phyloP scores from a whole-genome alignment of 2,888 invertebrate species.

The Augiades crinisus region DNA sequence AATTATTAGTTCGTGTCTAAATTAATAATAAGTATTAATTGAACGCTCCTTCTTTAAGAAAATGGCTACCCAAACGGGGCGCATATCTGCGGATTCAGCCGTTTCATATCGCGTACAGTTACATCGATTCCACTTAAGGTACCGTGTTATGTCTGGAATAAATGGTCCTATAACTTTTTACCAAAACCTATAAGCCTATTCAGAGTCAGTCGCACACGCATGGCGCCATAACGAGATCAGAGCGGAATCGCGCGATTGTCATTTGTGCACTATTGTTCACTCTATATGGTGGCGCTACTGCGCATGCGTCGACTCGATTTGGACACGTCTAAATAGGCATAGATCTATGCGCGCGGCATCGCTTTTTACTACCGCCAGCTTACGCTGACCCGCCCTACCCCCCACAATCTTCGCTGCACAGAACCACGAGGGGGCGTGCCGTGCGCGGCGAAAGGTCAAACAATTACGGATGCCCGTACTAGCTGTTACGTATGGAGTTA shows the following conservation, averaged over 20 bases:
- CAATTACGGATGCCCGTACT: conserved; percentile 46
- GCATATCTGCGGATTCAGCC: conserved; percentile 12
- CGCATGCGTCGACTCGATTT: conserved; percentile 58
- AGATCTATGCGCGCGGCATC: conserved; percentile 74
- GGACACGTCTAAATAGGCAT: conserved; percentile 75
- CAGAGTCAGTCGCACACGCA: conserved; percentile 52
- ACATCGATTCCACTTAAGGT: conserved; percentile 16
- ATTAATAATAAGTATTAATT: too few relatives aligned
- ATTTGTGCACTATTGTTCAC: conserved; percentile 75
- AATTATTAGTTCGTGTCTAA: too few relatives aligned
- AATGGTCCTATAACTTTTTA: conserved; percentile 24
- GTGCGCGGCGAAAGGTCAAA: conserved; percentile 39
- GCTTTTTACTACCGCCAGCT: conserved; percentile 56
- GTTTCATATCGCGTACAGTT: conserved; percentile 18
- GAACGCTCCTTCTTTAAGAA: too few relatives aligned
- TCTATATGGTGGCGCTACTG: conserved; percentile 74
- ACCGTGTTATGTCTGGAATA: conserved; percentile 19
- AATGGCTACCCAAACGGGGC: too few relatives aligned
- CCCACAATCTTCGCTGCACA: conserved; percentile 15
- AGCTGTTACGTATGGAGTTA: conserved; percentile 73
- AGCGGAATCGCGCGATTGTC: conserved; percentile 62
- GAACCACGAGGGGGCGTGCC: conserved; percentile 11
- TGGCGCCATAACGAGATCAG: conserved; percentile 67
- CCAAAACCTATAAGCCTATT: conserved; percentile 36
- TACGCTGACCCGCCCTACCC: conserved; percentile 37